Percentiles rank a stretch among this genome's conserved stretches.
These are phyloP conservation scores for Botia kubotai DNA, from an alignment of 2,797 vertebrate species.

Conservation along the genomic window DNA sequence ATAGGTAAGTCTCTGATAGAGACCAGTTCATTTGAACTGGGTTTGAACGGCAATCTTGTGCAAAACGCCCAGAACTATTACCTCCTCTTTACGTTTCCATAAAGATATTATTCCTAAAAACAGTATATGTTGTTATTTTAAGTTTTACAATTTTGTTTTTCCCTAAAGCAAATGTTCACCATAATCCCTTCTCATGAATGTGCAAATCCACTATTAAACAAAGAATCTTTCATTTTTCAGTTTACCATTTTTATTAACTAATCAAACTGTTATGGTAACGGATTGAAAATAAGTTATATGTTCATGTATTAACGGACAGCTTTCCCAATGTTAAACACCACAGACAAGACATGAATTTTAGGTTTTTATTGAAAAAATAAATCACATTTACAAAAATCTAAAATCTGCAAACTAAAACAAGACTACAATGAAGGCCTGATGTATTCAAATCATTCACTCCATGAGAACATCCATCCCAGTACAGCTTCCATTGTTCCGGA, in stretches of 20 bases:
- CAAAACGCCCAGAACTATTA: background rate
- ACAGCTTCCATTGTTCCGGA: background rate
- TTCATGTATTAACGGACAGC: background rate
- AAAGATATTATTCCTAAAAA: background rate
- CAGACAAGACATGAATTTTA: background rate
- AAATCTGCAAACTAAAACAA: constrained; percentile 8
- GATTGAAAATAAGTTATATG: too few species aligned
- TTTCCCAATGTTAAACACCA: background rate
- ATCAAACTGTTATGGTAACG: too few species aligned
- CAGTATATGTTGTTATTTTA: background rate
- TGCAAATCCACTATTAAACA: too few species aligned
- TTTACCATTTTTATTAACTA: too few species aligned
- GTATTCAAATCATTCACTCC: background rate
- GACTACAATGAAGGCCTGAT: background rate
- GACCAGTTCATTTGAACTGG: background rate
- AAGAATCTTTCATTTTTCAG: too few species aligned
- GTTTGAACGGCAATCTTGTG: background rate
- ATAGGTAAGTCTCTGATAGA: background rate
- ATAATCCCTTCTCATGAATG: too few species aligned
- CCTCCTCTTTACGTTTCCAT: too few species aligned
- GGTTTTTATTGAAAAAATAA: constrained; percentile 42
- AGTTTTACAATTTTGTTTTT: background rate
- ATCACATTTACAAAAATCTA: constrained; percentile 16
- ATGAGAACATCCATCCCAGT: background rate
- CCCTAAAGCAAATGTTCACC: background rate